Base-by-base conservation (phyloP, 2,888 invertebrate genomes). In the Drosophila affinis region DNA sequence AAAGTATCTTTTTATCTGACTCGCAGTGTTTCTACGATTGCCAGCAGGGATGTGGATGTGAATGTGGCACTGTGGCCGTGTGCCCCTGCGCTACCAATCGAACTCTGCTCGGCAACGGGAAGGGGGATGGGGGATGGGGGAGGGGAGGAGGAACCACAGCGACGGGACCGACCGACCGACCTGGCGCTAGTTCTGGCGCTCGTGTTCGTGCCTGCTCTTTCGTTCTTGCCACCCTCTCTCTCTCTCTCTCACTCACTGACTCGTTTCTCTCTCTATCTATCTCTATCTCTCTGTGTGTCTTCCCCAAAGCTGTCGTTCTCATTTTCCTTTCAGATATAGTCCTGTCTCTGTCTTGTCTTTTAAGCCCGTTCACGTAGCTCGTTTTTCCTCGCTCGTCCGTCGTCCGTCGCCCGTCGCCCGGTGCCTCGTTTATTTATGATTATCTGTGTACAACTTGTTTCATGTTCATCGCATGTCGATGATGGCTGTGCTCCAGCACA, bases 371-470 rank as follows among this genome's bases (percentile, higher is more conserved):
- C 64, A 44, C 64, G 64, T 65, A 58, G 58, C 61, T 56, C 55
- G 55, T 72, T 56, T 63, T 72, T 67, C 48, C 56, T 56, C 76
- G 79, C 81, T 70, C 73, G 82, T 70, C 39, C n/a, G 39, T n/a
- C n/a, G 39, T 3, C 21, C 21, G 81, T 70, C 73, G 82, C 68
- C 39, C 39, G 39, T 14, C 14, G 39, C 39, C 34, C 39, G 39
- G 6, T 39, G 83, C 77, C 85, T 87, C 89, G 89, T 89, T 89
- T 89, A 87, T 87, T 89, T 87, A 87, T 87, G 88, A 87, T 87
- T 87, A 87, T 87, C 87, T 87, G 86, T 87, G 88, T 89, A 87
- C 87, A 87, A 87, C 88, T 89, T 87, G 87, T 87, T 87, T 82
- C 86, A 77, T 89, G 87, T 89, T 85, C 79, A 79, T 88, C 81